Evolutionary conservation across 1,140 invertebrate species (phyloP).

Genomic region (Agrilus planipennis): DNA sequence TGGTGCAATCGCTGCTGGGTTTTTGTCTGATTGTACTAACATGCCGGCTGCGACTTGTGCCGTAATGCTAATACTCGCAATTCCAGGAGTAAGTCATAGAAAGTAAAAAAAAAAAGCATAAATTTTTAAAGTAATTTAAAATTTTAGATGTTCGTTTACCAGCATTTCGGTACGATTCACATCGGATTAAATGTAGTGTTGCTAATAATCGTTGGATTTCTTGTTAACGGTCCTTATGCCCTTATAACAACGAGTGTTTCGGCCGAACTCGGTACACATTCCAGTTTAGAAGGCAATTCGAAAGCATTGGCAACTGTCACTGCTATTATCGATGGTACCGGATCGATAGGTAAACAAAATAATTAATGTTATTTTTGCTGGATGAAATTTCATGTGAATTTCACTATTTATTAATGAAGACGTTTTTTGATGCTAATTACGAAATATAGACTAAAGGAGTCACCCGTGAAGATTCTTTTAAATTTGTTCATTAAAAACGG

Average conservation of each 20-base stretch:
- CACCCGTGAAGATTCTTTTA: no score
- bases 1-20: slow-evolving; percentile 81
- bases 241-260: slow-evolving; percentile 94
- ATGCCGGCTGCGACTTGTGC: slow-evolving; percentile 78
- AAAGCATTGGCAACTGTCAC: slow-evolving; percentile 91
- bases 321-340: slow-evolving; percentile 93
- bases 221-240: slow-evolving; percentile 93
- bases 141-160: slow-evolving; percentile 66
- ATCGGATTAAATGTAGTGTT: slow-evolving; percentile 53
- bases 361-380: not conserved
- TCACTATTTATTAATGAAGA: not conserved
- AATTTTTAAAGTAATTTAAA: no score
- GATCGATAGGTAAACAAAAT: slow-evolving; percentile 58
- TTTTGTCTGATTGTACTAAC: slow-evolving; percentile 69
- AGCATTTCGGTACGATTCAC: slow-evolving; percentile 52
- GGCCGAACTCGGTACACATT: slow-evolving; percentile 85
- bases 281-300: slow-evolving; percentile 68
- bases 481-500: no score
- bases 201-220: slow-evolving; percentile 61
- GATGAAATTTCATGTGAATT: slow-evolving; percentile 1
- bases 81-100: slow-evolving; percentile 60
- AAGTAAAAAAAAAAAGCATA: not conserved
- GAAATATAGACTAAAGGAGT: not conserved
- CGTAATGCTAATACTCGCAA: slow-evolving; percentile 65
- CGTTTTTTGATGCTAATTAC: not conserved